These are phyloP conservation scores for Amblyopsis hoosieri DNA, from an alignment of 2,797 vertebrate genomes.

Conservation along the genomic window DNA sequence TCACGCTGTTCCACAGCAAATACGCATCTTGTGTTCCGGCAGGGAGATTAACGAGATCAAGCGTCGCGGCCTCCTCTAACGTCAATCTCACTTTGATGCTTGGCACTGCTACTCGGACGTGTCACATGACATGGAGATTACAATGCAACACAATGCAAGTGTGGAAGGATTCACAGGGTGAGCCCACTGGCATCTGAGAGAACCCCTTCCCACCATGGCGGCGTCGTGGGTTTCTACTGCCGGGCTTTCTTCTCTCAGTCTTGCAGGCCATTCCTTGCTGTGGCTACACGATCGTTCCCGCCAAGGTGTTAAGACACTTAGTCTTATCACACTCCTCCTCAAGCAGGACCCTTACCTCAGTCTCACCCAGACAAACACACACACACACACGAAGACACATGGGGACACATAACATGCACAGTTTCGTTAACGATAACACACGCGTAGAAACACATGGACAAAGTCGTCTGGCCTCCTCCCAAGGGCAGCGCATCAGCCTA, in stretches of 20 bases:
- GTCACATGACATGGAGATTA: conserved; percentile 52
- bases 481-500: conserved; percentile 55
- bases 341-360: conserved; percentile 9
- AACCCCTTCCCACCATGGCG: conserved; percentile 36
- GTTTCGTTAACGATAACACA: conserved; percentile 23
- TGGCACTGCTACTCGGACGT: conserved; percentile 43
- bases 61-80: conserved; percentile 58
- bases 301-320: conserved; percentile 13
- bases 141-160: conserved; percentile 50
- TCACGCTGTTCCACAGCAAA: conserved; percentile 62
- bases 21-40: conserved; percentile 57
- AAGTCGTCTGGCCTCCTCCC: conserved; percentile 11
- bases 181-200: conserved; percentile 44
- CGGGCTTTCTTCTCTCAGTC: conserved; percentile 5
- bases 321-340: not conserved
- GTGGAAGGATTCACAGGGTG: conserved; percentile 33
- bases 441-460: conserved; percentile 3
- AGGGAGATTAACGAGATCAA: conserved; percentile 71
- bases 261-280: not conserved
- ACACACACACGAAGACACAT: conserved; percentile 12
- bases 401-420: conserved; percentile 17
- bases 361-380: not conserved
- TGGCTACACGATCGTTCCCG: not conserved
- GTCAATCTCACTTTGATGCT: conserved; percentile 61
- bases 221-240: conserved; percentile 23